These are phyloP conservation scores for Priocnemis perturbator DNA, from an alignment of 2,888 invertebrate species.

Conservation along the genomic window DNA sequence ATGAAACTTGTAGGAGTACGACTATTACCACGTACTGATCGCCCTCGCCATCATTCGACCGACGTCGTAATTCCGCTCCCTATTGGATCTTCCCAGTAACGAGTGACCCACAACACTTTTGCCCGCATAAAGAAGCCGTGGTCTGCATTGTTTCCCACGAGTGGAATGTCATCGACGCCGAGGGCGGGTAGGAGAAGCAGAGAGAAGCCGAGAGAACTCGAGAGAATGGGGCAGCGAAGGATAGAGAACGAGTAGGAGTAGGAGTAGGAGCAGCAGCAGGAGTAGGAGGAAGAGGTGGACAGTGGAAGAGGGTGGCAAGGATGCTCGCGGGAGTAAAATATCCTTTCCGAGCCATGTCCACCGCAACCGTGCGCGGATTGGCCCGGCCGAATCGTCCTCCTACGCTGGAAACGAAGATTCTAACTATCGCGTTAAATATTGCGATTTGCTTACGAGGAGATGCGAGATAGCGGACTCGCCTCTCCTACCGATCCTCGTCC, in stretches of 20 bases:
- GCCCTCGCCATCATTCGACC: too few relatives aligned
- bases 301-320: conserved; percentile 26
- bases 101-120: conserved; percentile 60
- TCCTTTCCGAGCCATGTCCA: conserved; percentile 12
- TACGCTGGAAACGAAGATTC: conserved; percentile 35
- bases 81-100: too few relatives aligned
- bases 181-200: too few relatives aligned
- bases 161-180: conserved; percentile 62
- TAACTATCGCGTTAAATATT: conserved; percentile 70
- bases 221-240: conserved; percentile 14
- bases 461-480: conserved; percentile 58
- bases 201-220: too few relatives aligned
- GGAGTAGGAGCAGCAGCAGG: conserved; percentile 21
- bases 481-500: conserved; percentile 3
- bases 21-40: too few relatives aligned
- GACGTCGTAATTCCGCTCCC: too few relatives aligned
- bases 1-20: too few relatives aligned
- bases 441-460: conserved; percentile 67
- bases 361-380: conserved; percentile 57
- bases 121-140: conserved; percentile 68
- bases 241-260: conserved; percentile 34
- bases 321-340: conserved; percentile 33
- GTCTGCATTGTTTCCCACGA: conserved; percentile 73
- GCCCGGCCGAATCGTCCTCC: conserved; percentile 52
- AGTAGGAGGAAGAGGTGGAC: conserved; percentile 18